Conservation (phyloP, 1,140 invertebrate genomes). For the Bursaphelenchus mucronatus region DNA sequence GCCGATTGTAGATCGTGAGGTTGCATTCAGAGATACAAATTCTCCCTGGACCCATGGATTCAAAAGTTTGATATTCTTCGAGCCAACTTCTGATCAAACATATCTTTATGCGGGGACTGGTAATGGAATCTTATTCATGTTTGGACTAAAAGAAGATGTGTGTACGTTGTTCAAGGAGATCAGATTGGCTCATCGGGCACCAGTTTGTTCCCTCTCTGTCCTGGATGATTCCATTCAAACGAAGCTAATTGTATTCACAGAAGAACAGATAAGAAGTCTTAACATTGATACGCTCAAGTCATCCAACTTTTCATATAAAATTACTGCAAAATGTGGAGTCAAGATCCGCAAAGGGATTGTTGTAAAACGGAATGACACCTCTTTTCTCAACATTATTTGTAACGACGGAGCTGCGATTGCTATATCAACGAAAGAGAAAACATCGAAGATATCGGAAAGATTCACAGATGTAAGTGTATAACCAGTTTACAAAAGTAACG, state of each 20-base stretch:
- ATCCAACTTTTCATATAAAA: slow-evolving; percentile 26
- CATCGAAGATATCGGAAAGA: neutral
- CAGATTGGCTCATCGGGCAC: slow-evolving; percentile 38
- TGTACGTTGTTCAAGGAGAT: slow-evolving; percentile 29
- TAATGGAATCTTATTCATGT: slow-evolving; percentile 7
- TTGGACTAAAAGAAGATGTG: slow-evolving; percentile 9
- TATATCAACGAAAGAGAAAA: slow-evolving; percentile 10
- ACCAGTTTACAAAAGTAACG: neutral
- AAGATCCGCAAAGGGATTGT: slow-evolving; percentile 29
- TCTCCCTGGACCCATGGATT: slow-evolving; percentile 5
- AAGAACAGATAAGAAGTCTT: slow-evolving; percentile 45
- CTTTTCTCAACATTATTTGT: slow-evolving; percentile 4
- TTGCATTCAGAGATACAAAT: slow-evolving; percentile 12
- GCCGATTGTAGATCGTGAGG: neutral
- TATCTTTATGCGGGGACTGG: slow-evolving; percentile 11
- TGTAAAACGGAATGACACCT: slow-evolving; percentile 1
- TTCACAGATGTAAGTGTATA: slow-evolving; percentile 5
- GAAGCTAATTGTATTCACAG: slow-evolving; percentile 38
- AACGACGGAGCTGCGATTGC: slow-evolving; percentile 5
- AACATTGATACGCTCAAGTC: slow-evolving; percentile 26
- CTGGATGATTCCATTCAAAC: slow-evolving; percentile 18
- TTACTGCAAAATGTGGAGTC: slow-evolving; percentile 38
- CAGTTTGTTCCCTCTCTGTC: slow-evolving; percentile 27
- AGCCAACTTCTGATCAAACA: neutral
- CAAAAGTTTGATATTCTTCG: slow-evolving; percentile 3